Base-by-base conservation (phyloP, 2,797 vertebrate genomes). In the Melanotaenia boesemani region DNA sequence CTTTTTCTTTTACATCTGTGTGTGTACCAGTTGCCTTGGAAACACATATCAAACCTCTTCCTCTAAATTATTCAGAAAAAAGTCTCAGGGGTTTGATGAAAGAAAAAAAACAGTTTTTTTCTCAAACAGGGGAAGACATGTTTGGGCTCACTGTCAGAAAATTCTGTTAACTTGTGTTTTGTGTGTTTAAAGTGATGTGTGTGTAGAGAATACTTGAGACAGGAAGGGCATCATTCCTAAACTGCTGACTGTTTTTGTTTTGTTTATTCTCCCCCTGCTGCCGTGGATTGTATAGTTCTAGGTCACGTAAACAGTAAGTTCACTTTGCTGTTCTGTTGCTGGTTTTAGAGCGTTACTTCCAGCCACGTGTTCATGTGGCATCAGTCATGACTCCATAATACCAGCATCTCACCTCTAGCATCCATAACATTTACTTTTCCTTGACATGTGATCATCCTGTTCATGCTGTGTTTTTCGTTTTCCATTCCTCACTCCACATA, bases 271-370 rank as follows among this genome's bases (percentile, higher is more conserved):
- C 70, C 83, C 79, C 79, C 39, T 74, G 92, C 92, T 89, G 83
- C 89, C 8, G 41, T 88, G 93, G 92, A 93, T 91, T 76, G 66
- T 82, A 61, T 94, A 95, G 94, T 94, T 91, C 90, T 95, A 91
- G 83, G 77, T 85, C 91, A 86, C 72, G 82, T 94, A 63, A 94
- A 95, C 94, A 94, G 94, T 95, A 95, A 95, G 94, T 95, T 80
- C 59, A 44, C 74, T 55, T 67, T 69, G 67, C 70, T 63, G 44
- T 67, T 37, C 22, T 75, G 36, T 87, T 77, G 67, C 72, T 77
- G 56, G 62, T 79, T 59, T 88, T 86, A 81, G 77, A 74, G 66
- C 63, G 81, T 66, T 76, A 64, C 66, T 71, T 22, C 61, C 65
- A 50, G 69, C 50, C 70, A 76, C 70, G 70, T 85, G 77, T 82